Base-by-base conservation (phyloP, 2,888 invertebrate species). In the Anoncus sp. region DNA sequence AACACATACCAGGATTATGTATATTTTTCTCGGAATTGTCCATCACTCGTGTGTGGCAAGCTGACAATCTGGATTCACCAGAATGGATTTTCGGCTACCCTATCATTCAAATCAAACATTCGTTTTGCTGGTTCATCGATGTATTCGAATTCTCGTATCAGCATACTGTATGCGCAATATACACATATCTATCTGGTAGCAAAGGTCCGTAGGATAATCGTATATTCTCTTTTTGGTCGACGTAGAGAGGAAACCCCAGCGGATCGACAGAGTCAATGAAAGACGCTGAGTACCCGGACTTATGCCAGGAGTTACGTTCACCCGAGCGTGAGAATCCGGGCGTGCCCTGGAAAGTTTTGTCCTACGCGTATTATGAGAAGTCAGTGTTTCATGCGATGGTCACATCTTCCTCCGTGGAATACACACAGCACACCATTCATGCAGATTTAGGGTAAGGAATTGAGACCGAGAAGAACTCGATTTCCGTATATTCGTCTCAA, bases 211-310 rank as follows among this genome's bases (percentile, higher is more conserved):
- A 49, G 78, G 78, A 86, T 89, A 89, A 89, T 90, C 89, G 88
- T 79, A 84, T 85, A 90, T 90, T 90, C 90, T 86, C 89, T 90
- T 90, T 89, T 87, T 84, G 80, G 81, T 83, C 82, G 82, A 81
- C 80, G 79, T 67, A 69, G 80, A 71, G 57, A 65, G 43, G 40
- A 59, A 85, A 79, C 85, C 89, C 88, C 87, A 60, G 66, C 57
- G 88, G 87, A 79, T 82, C 77, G 77, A 69, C 86, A 83, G 82
- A 85, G 84, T 86, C 87, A 85, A 87, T 87, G 86, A 84, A 86
- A 87, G 87, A 85, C 85, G 82, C 82, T 53, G 59, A 38, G 24
- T 47, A 27, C 81, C 75, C 75, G 82, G 82, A 85, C 83, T 86
- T 82, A 80, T 80, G 79, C 77, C 77, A 35, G 59, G 74, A 65